A percentile compares a stretch with the other conserved stretches of the same genome.
phyloP scores from a whole-genome alignment of 2,797 vertebrate genomes.

The Arctocebus calabarensis region DNA sequence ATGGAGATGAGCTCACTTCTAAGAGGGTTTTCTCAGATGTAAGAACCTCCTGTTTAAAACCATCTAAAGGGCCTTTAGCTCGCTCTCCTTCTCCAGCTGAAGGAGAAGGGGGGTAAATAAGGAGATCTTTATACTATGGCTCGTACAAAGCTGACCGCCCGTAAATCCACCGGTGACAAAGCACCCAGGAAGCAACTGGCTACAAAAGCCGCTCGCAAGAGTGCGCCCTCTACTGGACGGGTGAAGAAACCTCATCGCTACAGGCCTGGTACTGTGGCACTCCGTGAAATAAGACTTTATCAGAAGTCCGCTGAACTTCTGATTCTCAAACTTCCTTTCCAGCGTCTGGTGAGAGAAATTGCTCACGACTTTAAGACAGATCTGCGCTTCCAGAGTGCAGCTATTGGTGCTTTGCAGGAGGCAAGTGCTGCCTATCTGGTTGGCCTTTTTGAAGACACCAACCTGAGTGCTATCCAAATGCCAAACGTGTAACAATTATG shows the following conservation, averaged over 20 bases:
- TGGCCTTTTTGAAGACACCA: not conserved
- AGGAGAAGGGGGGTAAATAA: too few species aligned
- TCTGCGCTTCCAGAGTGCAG: slow-evolving; percentile 91
- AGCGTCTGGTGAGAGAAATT: slow-evolving; percentile 91
- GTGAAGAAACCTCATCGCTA: slow-evolving; percentile 90
- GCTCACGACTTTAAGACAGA: slow-evolving; percentile 94
- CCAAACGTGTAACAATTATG: too few species aligned
- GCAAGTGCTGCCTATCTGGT: slow-evolving; percentile 18
- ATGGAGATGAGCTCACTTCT: not conserved
- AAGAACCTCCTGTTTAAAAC: not conserved
- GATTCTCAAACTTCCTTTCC: slow-evolving; percentile 92
- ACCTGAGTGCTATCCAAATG: not conserved
- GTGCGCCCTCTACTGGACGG: slow-evolving; percentile 89
- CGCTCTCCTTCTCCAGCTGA: too few species aligned
- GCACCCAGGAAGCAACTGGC: slow-evolving; percentile 88
- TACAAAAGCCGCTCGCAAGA: slow-evolving; percentile 89
- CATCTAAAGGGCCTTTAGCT: too few species aligned
- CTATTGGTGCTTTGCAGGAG: slow-evolving; percentile 93
- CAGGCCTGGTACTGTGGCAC: slow-evolving; percentile 91
- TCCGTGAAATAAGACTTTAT: slow-evolving; percentile 91
- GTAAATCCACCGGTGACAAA: too few species aligned
- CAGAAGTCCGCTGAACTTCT: slow-evolving; percentile 92
- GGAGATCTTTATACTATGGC: too few species aligned
- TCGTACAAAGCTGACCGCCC: too few species aligned
- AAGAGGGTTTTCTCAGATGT: not conserved